Evolutionary conservation across 2,888 invertebrate genomes (phyloP).

Genomic region (Limnephilus auricula): DNA sequence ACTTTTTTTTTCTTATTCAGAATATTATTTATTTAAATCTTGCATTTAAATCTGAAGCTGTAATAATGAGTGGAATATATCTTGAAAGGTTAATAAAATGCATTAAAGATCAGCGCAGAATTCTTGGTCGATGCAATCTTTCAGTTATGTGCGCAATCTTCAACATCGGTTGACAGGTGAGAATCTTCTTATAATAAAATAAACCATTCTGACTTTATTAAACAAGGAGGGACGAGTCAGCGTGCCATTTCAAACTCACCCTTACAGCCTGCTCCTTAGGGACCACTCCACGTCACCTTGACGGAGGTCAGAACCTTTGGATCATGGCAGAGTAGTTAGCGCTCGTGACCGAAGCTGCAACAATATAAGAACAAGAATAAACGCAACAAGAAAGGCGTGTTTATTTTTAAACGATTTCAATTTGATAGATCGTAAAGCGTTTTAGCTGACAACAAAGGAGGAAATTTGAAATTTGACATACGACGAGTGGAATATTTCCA

Average conservation of each 20-base stretch:
- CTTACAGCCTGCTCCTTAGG: background rate
- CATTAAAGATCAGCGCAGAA: background rate
- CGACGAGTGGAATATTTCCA: conserved; percentile 21
- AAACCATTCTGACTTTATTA: background rate
- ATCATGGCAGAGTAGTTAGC: background rate
- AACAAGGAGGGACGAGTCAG: background rate
- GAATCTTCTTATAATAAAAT: conserved; percentile 12
- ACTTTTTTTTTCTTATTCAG: too few species aligned
- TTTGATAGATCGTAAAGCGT: conserved; percentile 25
- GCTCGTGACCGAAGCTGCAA: background rate
- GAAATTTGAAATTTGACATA: background rate
- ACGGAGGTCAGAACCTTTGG: background rate
- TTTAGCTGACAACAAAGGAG: conserved; percentile 20
- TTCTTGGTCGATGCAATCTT: background rate
- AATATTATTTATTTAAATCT: too few species aligned
- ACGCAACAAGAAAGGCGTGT: background rate
- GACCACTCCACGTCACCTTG: background rate
- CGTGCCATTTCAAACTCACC: background rate
- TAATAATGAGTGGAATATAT: background rate
- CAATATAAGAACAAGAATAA: background rate
- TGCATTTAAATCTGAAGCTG: too few species aligned
- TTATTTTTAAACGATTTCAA: background rate
- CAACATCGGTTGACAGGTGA: conserved; percentile 23
- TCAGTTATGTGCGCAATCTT: conserved; percentile 4
- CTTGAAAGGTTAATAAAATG: background rate